phyloP scores from a whole-genome alignment of 1,140 invertebrate genomes.

The Solenopsis fugax region DNA sequence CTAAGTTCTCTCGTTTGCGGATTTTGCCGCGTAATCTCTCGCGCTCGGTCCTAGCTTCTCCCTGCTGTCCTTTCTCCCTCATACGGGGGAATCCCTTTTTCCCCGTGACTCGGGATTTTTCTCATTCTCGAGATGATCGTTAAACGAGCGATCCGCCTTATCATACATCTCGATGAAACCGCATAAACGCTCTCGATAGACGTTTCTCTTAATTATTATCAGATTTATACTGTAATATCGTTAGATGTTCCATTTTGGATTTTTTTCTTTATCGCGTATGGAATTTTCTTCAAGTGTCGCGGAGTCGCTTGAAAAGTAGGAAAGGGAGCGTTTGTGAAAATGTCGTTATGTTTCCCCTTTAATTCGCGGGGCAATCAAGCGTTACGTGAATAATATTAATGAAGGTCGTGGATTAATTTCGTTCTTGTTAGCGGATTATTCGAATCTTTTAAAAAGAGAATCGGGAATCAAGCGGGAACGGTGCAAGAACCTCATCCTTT shows the following conservation, averaged over 20 bases:
- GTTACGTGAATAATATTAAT: conserved; percentile 51
- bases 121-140: conserved; percentile 71
- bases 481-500: conserved; percentile 27
- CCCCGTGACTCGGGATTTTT: conserved; percentile 76
- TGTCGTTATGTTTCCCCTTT: conserved; percentile 53
- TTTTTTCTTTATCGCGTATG: background rate
- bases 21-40: conserved; percentile 74
- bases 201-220: conserved; percentile 1
- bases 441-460: conserved; percentile 65
- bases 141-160: conserved; percentile 61
- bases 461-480: conserved; percentile 45
- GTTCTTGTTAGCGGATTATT: conserved; percentile 54
- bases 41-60: conserved; percentile 22
- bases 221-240: background rate
- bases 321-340: background rate
- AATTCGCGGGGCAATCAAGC: conserved; percentile 39
- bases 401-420: conserved; percentile 54
- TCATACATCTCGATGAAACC: conserved; percentile 52
- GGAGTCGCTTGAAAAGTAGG: background rate
- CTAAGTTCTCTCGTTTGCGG: conserved; percentile 78
- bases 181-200: conserved; percentile 30
- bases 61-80: conserved; percentile 52
- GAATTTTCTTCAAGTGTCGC: background rate
- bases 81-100: conserved; percentile 64
- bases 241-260: background rate